These are phyloP conservation scores for Laticauda colubrina DNA, from an alignment of 2,113 vertebrate species.

Conservation along the genomic window DNA sequence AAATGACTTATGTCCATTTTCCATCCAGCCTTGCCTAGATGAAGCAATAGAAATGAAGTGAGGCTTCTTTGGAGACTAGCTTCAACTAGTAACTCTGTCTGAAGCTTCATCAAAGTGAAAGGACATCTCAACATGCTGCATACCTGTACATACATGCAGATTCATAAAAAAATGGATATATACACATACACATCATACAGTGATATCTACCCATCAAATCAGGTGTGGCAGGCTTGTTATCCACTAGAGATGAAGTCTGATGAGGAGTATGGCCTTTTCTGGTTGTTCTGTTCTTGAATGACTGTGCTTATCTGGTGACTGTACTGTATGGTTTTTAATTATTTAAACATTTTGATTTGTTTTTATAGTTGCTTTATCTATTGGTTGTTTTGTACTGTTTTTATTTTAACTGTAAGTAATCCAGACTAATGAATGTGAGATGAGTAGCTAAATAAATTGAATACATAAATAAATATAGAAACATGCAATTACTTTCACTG, in stretches of 20 bases:
- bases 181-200: background rate
- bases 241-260: background rate
- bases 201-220: background rate
- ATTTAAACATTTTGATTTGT: background rate
- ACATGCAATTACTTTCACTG: background rate
- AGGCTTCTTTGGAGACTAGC: background rate
- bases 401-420: background rate
- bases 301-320: background rate
- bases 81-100: background rate
- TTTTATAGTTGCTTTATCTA: background rate
- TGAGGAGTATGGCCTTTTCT: background rate
- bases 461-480: background rate
- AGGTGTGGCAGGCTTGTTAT: background rate
- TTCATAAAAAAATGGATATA: background rate
- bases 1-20: background rate
- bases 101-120: background rate
- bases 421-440: background rate
- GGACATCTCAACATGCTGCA: background rate
- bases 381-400: background rate
- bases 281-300: background rate
- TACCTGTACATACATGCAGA: background rate
- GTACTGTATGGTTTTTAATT: background rate
- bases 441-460: background rate
- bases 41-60: background rate
- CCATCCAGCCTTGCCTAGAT: background rate